Percentiles rank a stretch among this genome's conserved stretches.
phyloP scores from a whole-genome alignment of 2,888 invertebrate species.

The Diadegma fenestrale region DNA sequence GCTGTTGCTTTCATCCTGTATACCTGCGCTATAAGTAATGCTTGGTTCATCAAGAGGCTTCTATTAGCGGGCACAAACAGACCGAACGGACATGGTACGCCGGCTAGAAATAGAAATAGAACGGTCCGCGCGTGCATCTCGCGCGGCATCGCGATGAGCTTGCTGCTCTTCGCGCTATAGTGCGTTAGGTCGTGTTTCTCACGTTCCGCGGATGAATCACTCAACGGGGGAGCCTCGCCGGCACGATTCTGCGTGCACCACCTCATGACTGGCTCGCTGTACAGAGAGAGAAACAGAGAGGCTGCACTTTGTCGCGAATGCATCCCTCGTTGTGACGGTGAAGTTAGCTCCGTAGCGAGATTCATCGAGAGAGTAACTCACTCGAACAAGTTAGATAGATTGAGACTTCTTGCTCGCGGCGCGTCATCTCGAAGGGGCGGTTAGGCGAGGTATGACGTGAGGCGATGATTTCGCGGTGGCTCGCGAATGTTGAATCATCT shows the following conservation, averaged over 20 bases:
- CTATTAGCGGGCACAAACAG: conserved; percentile 82
- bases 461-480: conserved; percentile 55
- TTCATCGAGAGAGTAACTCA: conserved; percentile 50
- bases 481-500: conserved; percentile 77
- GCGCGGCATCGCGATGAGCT: conserved; percentile 68
- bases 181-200: conserved; percentile 77
- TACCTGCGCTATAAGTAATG: conserved; percentile 54
- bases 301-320: conserved; percentile 27
- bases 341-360: not conserved
- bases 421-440: not conserved
- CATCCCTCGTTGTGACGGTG: conserved; percentile 28
- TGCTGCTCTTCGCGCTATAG: conserved; percentile 38
- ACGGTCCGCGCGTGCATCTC: conserved; percentile 69
- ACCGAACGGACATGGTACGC: conserved; percentile 77
- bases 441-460: conserved; percentile 27
- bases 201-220: conserved; percentile 79
- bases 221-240: conserved; percentile 69
- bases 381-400: conserved; percentile 4
- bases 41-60: conserved; percentile 72
- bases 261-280: conserved; percentile 22
- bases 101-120: conserved; percentile 81
- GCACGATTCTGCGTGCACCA: conserved; percentile 48
- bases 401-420: conserved; percentile 14
- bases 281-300: too few species aligned
- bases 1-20: conserved; percentile 14